A percentile compares a stretch with the other conserved stretches of the same genome.
Conservation (phyloP, 2,797 vertebrate species). For the Pseudochirops cupreus region DNA sequence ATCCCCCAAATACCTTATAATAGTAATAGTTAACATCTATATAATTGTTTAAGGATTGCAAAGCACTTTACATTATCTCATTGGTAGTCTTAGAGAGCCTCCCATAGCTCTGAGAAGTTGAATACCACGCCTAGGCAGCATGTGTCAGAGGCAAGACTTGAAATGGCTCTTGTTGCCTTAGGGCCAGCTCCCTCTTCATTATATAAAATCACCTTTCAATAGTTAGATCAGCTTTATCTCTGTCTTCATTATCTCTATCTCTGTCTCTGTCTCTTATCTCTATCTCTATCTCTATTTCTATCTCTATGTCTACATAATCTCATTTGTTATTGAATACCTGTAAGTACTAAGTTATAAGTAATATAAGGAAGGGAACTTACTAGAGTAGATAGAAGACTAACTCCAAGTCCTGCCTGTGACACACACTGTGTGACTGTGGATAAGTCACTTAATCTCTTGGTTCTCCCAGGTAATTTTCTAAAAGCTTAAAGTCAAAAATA, state of each 20-base stretch:
- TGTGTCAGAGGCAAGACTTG: not conserved
- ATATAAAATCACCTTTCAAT: not conserved
- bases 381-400: not conserved
- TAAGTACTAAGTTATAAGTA: not conserved
- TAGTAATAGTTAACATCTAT: not conserved
- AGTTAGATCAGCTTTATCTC: not conserved
- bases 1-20: not conserved
- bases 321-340: not conserved
- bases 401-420: not conserved
- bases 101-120: not conserved
- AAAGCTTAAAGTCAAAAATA: not conserved
- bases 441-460: not conserved
- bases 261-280: too few species aligned
- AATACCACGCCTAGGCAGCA: not conserved
- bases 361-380: not conserved
- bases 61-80: not conserved
- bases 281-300: too few species aligned
- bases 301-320: not conserved
- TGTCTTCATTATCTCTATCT: not conserved
- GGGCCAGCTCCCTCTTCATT: not conserved
- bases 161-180: too few species aligned
- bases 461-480: not conserved
- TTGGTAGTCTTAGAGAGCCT: not conserved
- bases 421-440: not conserved
- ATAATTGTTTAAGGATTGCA: not conserved